Evolutionary conservation across 2,888 invertebrate species (phyloP).

Genomic region (Sphinx pinastri): DNA sequence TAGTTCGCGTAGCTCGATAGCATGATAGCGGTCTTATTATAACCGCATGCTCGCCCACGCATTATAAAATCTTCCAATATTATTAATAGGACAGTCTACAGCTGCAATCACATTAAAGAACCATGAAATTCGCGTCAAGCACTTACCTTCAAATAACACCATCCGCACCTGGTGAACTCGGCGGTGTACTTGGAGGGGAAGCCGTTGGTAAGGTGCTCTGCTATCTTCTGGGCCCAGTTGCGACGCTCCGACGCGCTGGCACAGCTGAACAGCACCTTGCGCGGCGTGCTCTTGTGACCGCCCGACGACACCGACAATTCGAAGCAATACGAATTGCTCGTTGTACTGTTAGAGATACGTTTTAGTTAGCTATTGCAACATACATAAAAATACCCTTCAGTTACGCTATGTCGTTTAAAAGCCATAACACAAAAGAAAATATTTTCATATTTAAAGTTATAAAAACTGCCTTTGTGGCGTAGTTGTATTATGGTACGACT

Average conservation of each 20-base stretch:
- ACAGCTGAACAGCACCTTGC: conserved; percentile 84
- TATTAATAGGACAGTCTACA: no score
- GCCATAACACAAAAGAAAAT: no score
- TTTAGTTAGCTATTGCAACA: neutral
- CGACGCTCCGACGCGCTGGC: conserved; percentile 81
- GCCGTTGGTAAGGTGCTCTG: conserved; percentile 87
- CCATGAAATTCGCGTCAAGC: neutral
- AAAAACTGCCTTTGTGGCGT: no score
- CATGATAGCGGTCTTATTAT: no score
- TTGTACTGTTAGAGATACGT: conserved; percentile 57
- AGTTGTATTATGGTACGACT: no score
- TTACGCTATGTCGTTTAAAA: no score
- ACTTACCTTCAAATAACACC: conserved; percentile 90
- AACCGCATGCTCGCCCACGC: no score
- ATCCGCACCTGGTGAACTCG: conserved; percentile 90
- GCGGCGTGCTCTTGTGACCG: conserved; percentile 64
- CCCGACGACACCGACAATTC: conserved; percentile 80
- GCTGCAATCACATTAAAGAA: neutral
- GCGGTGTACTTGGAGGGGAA: conserved; percentile 86
- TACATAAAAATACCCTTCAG: no score
- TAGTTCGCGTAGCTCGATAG: no score
- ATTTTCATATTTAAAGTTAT: no score
- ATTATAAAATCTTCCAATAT: no score
- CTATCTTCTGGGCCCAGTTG: conserved; percentile 91
- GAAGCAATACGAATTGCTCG: conserved; percentile 86